A percentile compares a stretch with the other conserved stretches of the same genome.
Evolutionary conservation across 1,140 invertebrate species (phyloP).

Genomic region (Eurosta solidaginis): DNA sequence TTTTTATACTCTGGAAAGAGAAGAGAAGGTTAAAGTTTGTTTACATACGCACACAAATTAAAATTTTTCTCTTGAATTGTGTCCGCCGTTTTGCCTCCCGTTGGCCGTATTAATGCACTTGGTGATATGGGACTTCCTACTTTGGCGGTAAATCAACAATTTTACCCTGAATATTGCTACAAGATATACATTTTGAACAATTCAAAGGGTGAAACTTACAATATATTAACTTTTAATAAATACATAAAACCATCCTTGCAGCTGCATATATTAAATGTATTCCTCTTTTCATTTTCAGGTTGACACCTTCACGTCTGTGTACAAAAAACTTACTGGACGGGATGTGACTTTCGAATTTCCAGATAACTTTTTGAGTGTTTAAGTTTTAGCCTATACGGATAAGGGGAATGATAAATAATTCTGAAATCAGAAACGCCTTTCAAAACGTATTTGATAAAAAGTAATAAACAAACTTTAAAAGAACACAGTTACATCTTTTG

Average conservation of each 20-base stretch:
- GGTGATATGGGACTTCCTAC: slow-evolving; percentile 52
- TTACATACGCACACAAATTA: neutral
- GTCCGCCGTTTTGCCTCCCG: slow-evolving; percentile 49
- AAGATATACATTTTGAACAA: neutral
- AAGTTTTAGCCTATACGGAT: slow-evolving; percentile 35
- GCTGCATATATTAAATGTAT: slow-evolving; percentile 11
- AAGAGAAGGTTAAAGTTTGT: neutral
- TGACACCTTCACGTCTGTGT: slow-evolving; percentile 96
- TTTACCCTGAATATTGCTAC: neutral
- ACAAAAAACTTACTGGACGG: slow-evolving; percentile 98
- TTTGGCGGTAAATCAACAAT: slow-evolving; percentile 49
- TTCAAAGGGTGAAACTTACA: neutral
- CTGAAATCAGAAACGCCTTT: neutral
- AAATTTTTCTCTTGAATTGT: neutral
- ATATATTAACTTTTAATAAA: neutral
- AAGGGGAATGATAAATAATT: neutral
- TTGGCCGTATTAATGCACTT: slow-evolving; percentile 35
- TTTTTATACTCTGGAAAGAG: neutral
- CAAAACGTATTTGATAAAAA: slow-evolving; percentile 10
- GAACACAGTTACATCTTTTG: no score
- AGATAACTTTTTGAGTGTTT: slow-evolving; percentile 89
- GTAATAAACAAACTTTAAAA: neutral
- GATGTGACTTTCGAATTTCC: slow-evolving; percentile 99
- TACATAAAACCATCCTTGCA: neutral
- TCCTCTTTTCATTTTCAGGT: slow-evolving; percentile 73